Evolutionary conservation across 2,113 vertebrate species (phyloP), one percentile per base, ranked within the genome.

Genomic region (Otis tarda): DNA sequence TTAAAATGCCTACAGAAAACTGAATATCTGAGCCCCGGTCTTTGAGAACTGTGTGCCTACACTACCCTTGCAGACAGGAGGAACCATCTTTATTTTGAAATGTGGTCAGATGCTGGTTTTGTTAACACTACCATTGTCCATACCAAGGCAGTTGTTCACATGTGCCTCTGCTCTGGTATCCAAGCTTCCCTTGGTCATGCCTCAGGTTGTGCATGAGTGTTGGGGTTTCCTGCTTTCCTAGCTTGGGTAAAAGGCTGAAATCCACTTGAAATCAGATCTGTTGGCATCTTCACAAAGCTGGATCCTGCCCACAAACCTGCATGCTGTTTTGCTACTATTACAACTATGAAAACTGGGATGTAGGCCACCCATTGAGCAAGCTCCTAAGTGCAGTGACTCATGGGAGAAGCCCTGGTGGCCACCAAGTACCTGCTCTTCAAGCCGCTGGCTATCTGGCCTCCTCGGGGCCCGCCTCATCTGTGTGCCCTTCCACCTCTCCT

Each of bases 381-480:
- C 6, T 77, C 23, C 33, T 39, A 77, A 64, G 13, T 5, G 13
- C 0, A 0, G 39, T 1, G 1, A 25, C 28, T 59, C 31, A 7
- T 6, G 23, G 63, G 37, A 89, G 35, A 87, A 91, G 14, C 6
- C 18, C 52, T 37, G 19, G n/a, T 22, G 28, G 31, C n/a, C 49
- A 50, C 28, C 43, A 55, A 35, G 18, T 4, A 4, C 55, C 19
- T 3, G 15, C 14, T 52, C 35, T 60, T 86, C 64, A 94, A 83
- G n/a, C 12, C 18, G 23, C 27, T 49, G 39, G 20, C 4, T 3
- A 56, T 39, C 14, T 0, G 0, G 7, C 11, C 21, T 33, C 25
- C 25, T 37, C 1, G 1, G 11, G 15, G 5, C 73, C 23, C 74
- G 49, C 43, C 31, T 49, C n/a, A 27, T 27, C 22, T 9, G 16